A percentile compares a stretch with the other conserved stretches of the same genome.
phyloP scores from a whole-genome alignment of 2,113 vertebrate species.

The Hemichromis elongatus region DNA sequence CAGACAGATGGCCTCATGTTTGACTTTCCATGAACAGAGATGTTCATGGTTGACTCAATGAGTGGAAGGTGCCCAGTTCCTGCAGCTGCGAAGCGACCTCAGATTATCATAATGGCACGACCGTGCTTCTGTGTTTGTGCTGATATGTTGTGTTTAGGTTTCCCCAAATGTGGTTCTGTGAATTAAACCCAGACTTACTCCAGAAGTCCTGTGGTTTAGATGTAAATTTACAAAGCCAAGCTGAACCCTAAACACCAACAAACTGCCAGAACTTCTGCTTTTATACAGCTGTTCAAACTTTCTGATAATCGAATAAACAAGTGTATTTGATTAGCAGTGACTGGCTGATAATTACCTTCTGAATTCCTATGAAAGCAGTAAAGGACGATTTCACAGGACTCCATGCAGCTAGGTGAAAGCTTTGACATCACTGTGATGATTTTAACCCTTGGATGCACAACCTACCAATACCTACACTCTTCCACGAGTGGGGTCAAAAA shows the following conservation, averaged over 20 bases:
- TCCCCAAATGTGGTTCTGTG: background rate
- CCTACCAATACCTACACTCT: no score
- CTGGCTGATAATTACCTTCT: background rate
- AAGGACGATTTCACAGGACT: no score
- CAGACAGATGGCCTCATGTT: background rate
- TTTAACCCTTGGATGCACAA: no score
- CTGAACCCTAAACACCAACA: background rate
- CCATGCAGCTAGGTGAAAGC: no score
- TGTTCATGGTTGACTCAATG: background rate
- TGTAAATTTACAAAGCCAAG: background rate
- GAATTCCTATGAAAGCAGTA: no score
- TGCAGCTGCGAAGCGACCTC: background rate
- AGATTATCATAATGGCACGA: background rate
- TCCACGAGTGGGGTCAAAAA: no score
- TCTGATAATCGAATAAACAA: background rate
- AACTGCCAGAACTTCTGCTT: background rate
- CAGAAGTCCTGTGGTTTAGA: rapidly evolving
- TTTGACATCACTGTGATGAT: no score
- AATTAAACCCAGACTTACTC: background rate
- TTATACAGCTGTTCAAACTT: background rate
- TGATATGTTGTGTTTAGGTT: background rate
- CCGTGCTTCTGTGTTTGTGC: background rate
- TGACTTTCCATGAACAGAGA: background rate
- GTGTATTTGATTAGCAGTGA: background rate
- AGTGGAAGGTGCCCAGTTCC: rapidly evolving